These are phyloP conservation scores for Oceanodroma tethys DNA, from an alignment of 2,113 vertebrate genomes.

Conservation along the genomic window DNA sequence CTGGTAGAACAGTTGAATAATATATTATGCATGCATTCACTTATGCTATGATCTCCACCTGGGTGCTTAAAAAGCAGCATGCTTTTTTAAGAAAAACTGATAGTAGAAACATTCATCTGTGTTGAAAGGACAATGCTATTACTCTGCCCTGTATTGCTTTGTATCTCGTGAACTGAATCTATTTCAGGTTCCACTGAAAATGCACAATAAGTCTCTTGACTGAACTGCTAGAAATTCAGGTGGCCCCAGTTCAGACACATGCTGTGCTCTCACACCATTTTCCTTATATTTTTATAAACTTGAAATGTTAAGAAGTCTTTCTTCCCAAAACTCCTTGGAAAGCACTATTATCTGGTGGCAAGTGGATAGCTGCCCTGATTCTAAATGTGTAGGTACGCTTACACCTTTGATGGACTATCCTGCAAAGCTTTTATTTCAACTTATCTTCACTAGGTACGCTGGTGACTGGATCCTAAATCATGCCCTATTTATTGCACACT, in stretches of 20 bases:
- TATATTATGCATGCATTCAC: slow-evolving; percentile 29
- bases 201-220: slow-evolving; percentile 28
- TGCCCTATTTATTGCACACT: neutral
- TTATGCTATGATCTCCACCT: slow-evolving; percentile 11
- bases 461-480: neutral
- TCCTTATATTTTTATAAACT: slow-evolving; percentile 49
- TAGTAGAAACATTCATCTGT: slow-evolving; percentile 4
- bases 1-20: slow-evolving; percentile 11
- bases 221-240: slow-evolving; percentile 37
- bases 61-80: neutral
- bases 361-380: neutral
- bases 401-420: neutral
- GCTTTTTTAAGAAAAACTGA: slow-evolving; percentile 17
- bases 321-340: neutral
- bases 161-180: slow-evolving; percentile 53
- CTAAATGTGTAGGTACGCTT: neutral
- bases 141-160: slow-evolving; percentile 37
- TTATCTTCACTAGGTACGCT: neutral
- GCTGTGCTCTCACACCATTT: slow-evolving; percentile 7
- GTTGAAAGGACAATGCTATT: neutral
- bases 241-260: slow-evolving; percentile 33
- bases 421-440: neutral
- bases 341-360: neutral
- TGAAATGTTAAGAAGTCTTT: slow-evolving; percentile 43
- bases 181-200: slow-evolving; percentile 69